phyloP scores from a whole-genome alignment of 2,888 invertebrate genomes.

The Callimorpha dominula region DNA sequence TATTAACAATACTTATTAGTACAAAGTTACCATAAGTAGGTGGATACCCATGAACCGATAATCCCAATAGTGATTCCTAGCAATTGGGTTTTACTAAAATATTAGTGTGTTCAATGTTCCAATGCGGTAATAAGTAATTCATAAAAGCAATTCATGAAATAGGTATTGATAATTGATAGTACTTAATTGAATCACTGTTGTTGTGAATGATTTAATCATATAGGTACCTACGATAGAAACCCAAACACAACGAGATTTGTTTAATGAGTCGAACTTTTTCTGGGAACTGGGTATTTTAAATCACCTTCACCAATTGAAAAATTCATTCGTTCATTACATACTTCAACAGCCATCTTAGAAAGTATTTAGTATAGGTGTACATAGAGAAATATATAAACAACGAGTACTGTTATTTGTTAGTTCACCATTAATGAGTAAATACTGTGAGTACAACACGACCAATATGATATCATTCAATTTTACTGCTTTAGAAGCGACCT shows the following conservation, averaged over 20 bases:
- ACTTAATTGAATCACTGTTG: constrained; percentile 41
- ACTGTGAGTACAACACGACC: constrained; percentile 78
- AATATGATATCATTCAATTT: constrained; percentile 85
- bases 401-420: constrained; percentile 74
- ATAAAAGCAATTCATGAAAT: constrained; percentile 28
- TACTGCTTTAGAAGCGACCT: constrained; percentile 85
- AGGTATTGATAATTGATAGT: constrained; percentile 25
- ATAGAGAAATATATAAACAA: constrained; percentile 61
- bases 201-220: constrained; percentile 47
- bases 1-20: not conserved
- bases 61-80: not conserved
- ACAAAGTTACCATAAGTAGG: constrained; percentile 1
- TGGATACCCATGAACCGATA: constrained; percentile 1
- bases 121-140: not conserved
- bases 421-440: constrained; percentile 81
- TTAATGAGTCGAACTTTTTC: not conserved
- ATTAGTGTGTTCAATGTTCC: not conserved
- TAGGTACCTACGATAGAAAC: constrained; percentile 38
- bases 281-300: not conserved
- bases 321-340: not conserved
- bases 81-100: not conserved
- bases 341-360: not conserved
- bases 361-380: constrained; percentile 1
- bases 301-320: not conserved
- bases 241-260: constrained; percentile 19